Evolutionary conservation across 1,140 invertebrate genomes (phyloP), one percentile per base, ranked within the genome.

Genomic region (Drosophila neocordata): DNA sequence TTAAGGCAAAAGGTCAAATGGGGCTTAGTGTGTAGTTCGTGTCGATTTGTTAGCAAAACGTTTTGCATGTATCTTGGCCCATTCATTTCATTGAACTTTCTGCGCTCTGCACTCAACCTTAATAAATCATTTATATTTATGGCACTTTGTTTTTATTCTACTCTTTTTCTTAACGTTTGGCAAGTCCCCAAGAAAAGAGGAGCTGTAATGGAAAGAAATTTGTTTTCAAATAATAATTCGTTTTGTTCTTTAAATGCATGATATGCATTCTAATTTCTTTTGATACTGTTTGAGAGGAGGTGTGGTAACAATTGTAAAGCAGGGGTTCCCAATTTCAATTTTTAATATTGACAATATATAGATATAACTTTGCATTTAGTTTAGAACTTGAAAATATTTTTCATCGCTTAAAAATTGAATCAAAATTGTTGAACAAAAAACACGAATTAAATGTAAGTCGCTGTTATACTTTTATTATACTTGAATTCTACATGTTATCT

Each of bases 71-170:
- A 44, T 20, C 15, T 48, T 18, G 41, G 15, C 41, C 41, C 15
- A 11, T 48, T 48, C 15, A 48, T 48, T 48, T 18, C 41, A 48
- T 20, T 48, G 41, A 48, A 48, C 41, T 48, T 48, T 48, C 41
- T 11, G 15, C 41, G 9, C 20, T 48, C 6, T 48, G 13, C 41
- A 20, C 41, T 48, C 20, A 48, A 48, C 41, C 41, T 48, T 48
- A 48, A 48, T 48, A 48, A 48, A 48, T 48, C 41, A 48, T 48
- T 48, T 48, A 48, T 48, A 48, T 48, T 48, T 48, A 48, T 48
- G 41, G 15, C 41, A 48, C 20, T 48, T 31, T 31, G 2, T 31
- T 31, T 31, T 48, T 48, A 48, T 48, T 48, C 15, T 1, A 2
- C 13, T 11, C 41, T 8, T 2, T 20, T 20, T 48, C 15, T 20